phyloP scores from a whole-genome alignment of 1,140 invertebrate species.

The Apis laboriosa region DNA sequence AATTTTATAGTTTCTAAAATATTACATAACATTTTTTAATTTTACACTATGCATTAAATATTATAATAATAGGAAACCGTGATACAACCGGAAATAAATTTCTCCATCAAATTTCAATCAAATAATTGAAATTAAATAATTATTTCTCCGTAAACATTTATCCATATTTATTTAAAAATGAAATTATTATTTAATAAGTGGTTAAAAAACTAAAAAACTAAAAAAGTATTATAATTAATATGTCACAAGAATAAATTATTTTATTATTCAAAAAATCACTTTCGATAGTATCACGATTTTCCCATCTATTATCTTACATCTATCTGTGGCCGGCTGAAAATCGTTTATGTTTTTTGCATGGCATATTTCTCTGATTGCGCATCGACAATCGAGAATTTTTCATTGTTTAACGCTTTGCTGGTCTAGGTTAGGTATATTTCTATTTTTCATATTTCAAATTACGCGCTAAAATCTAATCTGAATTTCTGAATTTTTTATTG shows the following conservation, averaged over 20 bases:
- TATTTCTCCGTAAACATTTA: background rate
- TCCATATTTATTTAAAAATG: background rate
- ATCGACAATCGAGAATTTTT: slow-evolving; percentile 18
- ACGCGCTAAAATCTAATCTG: background rate
- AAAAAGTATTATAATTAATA: too few species aligned
- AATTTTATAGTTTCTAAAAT: slow-evolving; percentile 4
- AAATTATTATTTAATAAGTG: background rate
- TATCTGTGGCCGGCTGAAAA: slow-evolving; percentile 32
- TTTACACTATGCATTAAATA: background rate
- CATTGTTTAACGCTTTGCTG: slow-evolving; percentile 22
- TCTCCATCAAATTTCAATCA: background rate
- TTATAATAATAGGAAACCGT: background rate
- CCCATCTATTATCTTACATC: background rate
- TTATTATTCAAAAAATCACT: background rate
- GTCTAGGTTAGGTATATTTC: background rate
- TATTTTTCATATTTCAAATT: background rate
- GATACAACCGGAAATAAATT: background rate
- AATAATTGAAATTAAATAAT: background rate
- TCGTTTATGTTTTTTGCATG: slow-evolving; percentile 42
- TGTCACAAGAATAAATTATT: background rate
- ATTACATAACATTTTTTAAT: background rate
- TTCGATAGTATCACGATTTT: background rate
- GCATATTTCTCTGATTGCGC: slow-evolving; percentile 22
- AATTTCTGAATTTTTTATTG: background rate
- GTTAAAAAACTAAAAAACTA: too few species aligned